Percentiles rank a stretch among this genome's conserved stretches.
phyloP scores from a whole-genome alignment of 1,140 invertebrate species.

The Lanistes nyassanus region DNA sequence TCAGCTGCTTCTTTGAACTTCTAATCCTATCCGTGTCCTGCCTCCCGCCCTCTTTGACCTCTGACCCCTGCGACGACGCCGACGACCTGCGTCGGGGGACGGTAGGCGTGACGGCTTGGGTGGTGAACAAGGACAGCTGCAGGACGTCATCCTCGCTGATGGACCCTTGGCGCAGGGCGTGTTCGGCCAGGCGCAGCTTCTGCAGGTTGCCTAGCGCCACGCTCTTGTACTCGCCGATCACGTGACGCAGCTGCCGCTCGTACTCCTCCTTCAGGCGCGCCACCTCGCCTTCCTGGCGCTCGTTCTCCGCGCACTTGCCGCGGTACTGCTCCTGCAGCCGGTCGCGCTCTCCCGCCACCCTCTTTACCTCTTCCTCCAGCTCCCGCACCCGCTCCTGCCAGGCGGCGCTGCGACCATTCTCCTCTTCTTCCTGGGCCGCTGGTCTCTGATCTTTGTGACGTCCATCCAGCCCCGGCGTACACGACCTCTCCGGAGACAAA shows the following conservation, averaged over 20 bases:
- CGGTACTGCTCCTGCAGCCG: not conserved
- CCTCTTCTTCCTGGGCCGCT: no score
- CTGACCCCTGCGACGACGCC: not conserved
- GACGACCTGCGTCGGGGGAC: constrained; percentile 16
- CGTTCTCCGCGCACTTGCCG: constrained; percentile 13
- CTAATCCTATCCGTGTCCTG: no score
- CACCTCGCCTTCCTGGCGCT: constrained; percentile 27
- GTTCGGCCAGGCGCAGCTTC: constrained; percentile 34
- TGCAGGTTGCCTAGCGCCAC: constrained; percentile 34
- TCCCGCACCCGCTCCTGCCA: not conserved
- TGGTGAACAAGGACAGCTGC: constrained; percentile 6
- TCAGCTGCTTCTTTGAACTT: no score
- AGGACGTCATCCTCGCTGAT: constrained; percentile 32
- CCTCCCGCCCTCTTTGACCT: not conserved
- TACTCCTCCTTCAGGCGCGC: constrained; percentile 24
- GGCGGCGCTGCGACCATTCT: no score
- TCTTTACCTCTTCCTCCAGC: constrained; percentile 11
- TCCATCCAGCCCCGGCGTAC: no score
- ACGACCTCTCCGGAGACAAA: no score
- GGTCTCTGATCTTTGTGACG: no score
- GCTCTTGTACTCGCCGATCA: constrained; percentile 36
- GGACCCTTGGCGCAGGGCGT: constrained; percentile 24
- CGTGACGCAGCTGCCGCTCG: constrained; percentile 26
- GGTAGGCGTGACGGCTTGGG: constrained; percentile 2
- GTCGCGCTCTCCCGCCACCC: constrained; percentile 14